Conservation (phyloP, 2,113 vertebrate genomes). For the Ia io region DNA sequence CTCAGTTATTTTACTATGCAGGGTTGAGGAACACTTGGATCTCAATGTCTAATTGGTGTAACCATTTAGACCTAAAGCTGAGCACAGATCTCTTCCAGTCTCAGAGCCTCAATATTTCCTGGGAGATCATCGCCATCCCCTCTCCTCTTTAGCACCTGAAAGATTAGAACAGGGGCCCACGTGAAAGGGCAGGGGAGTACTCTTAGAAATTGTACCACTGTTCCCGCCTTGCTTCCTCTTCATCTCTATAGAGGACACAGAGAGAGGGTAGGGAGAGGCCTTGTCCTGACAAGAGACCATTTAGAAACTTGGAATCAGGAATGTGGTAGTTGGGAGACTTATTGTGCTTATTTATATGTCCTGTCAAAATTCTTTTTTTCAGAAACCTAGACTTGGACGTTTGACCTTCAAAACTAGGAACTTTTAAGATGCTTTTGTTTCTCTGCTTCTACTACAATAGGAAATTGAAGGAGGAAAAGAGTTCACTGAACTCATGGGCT, state of each 20-base stretch:
- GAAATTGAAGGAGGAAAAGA: neutral
- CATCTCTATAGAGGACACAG: neutral
- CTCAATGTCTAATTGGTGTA: neutral
- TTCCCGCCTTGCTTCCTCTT: neutral
- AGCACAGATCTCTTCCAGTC: neutral
- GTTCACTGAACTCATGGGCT: neutral
- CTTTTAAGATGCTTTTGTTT: neutral
- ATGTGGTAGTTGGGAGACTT: neutral
- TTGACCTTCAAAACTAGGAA: neutral
- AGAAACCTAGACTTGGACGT: neutral
- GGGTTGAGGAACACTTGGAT: neutral
- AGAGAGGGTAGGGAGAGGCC: neutral
- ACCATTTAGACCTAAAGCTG: neutral
- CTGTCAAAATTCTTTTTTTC: neutral
- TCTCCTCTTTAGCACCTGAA: neutral
- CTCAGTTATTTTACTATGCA: neutral
- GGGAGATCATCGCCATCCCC: neutral
- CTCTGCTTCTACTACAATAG: neutral
- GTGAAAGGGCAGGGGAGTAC: accelerated
- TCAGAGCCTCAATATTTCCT: neutral
- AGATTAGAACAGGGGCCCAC: neutral
- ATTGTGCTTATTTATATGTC: neutral
- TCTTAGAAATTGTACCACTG: neutral
- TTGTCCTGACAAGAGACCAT: neutral
- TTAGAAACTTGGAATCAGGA: neutral